Evolutionary conservation across 2,797 vertebrate genomes (phyloP).

Genomic region (Distichodus sexfasciatus): DNA sequence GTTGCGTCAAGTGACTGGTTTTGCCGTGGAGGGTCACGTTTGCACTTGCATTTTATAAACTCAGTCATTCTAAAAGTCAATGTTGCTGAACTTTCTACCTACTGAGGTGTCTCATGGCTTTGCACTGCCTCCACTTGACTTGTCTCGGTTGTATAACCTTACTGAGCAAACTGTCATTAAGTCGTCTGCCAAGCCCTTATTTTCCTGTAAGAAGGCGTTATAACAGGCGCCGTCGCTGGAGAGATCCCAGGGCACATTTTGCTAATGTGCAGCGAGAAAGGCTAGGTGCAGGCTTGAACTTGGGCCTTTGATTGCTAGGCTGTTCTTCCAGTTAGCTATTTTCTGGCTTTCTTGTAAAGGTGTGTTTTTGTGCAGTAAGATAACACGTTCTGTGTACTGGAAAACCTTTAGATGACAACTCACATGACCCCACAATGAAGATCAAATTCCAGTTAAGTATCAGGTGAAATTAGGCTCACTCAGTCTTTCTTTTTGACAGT

Average conservation of each 20-base stretch:
- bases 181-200: not conserved
- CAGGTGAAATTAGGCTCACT: not conserved
- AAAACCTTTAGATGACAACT: not conserved
- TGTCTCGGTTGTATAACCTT: not conserved
- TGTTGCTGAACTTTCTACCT: no score
- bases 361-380: not conserved
- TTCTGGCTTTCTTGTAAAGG: slow-evolving; percentile 5
- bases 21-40: no score
- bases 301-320: not conserved
- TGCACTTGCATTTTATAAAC: no score
- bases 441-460: not conserved
- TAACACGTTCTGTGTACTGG: not conserved
- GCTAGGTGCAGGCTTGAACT: not conserved
- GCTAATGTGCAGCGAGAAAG: not conserved
- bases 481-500: not conserved
- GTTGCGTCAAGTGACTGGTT: no score
- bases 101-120: not conserved
- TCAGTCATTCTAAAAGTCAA: no score
- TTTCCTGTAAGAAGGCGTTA: slow-evolving; percentile 33
- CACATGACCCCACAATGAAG: not conserved
- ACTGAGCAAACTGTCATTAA: slow-evolving; percentile 29
- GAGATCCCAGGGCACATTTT: no score
- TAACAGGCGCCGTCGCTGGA: not conserved
- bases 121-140: not conserved
- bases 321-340: not conserved